phyloP scores from a whole-genome alignment of 1,140 invertebrate genomes.

The Batillaria attramentaria region DNA sequence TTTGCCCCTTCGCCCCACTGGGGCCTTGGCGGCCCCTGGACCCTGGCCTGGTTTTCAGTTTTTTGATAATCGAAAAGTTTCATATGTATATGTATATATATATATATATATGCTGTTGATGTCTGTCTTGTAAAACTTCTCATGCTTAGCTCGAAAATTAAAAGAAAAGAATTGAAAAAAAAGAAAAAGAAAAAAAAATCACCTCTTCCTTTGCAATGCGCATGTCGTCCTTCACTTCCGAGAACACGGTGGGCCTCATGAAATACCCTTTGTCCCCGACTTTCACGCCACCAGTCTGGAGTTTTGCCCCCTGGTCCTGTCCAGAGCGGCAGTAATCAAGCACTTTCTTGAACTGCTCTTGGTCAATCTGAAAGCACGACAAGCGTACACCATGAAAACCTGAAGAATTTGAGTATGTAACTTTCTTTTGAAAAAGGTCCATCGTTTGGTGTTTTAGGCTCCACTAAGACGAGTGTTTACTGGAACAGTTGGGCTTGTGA shows the following conservation, averaged over 20 bases:
- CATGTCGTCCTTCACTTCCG: slow-evolving; percentile 93
- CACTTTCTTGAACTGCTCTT: slow-evolving; percentile 88
- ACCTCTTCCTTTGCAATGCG: slow-evolving; percentile 91
- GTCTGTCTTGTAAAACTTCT: too few species aligned
- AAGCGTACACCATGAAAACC: not conserved
- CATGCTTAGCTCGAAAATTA: too few species aligned
- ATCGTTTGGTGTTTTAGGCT: too few species aligned
- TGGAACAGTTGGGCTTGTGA: too few species aligned
- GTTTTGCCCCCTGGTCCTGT: slow-evolving; percentile 87
- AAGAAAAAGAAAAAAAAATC: not conserved
- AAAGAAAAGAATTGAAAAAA: not conserved
- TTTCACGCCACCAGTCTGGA: slow-evolving; percentile 85
- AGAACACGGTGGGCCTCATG: slow-evolving; percentile 96
- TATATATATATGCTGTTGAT: too few species aligned
- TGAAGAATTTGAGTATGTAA: not conserved
- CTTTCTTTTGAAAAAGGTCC: too few species aligned
- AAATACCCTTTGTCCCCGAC: slow-evolving; percentile 86
- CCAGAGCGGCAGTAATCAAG: slow-evolving; percentile 83
- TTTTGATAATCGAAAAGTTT: too few species aligned
- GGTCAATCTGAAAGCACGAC: slow-evolving; percentile 78
- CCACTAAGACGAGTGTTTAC: too few species aligned
- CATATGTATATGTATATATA: too few species aligned
- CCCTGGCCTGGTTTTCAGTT: too few species aligned
- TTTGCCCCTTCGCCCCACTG: too few species aligned
- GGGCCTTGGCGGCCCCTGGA: too few species aligned